Evolutionary conservation across 2,113 vertebrate species (phyloP).

Genomic region (Rhodinocichla rosea): DNA sequence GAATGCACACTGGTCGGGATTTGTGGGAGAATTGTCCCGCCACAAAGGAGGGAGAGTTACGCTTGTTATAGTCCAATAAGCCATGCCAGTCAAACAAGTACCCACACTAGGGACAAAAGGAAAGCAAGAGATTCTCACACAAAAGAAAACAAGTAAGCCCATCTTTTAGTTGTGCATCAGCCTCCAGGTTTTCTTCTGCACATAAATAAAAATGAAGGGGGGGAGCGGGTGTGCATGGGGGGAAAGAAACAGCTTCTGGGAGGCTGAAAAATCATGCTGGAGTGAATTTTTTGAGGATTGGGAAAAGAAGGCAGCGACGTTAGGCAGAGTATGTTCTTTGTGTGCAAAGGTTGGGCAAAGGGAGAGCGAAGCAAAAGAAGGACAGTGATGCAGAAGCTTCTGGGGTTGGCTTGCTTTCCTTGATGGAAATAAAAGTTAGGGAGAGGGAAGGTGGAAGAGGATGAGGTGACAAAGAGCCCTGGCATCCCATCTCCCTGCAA

Average conservation of each 20-base stretch:
- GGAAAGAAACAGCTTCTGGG: conserved; percentile 91
- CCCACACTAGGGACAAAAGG: conserved; percentile 88
- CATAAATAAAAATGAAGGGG: conserved; percentile 83
- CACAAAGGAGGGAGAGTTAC: conserved; percentile 94
- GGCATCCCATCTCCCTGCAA: background rate
- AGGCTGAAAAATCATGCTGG: conserved; percentile 46
- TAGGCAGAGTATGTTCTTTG: background rate
- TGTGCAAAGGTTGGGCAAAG: background rate
- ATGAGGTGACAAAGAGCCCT: background rate
- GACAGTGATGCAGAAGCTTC: background rate
- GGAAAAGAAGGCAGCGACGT: background rate
- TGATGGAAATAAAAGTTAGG: background rate
- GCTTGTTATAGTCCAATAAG: conserved; percentile 99
- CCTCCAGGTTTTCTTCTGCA: conserved; percentile 88
- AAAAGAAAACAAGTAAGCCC: conserved; percentile 99
- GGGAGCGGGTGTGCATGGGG: background rate
- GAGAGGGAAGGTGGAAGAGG: background rate
- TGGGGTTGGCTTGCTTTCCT: background rate
- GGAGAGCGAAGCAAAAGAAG: background rate
- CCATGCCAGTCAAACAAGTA: conserved; percentile 99
- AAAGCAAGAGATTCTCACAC: conserved; percentile 96
- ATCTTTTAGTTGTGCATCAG: conserved; percentile 98
- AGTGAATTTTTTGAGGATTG: background rate
- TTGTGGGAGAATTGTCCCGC: conserved; percentile 97
- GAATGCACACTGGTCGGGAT: conserved; percentile 95